These are phyloP conservation scores for Brachionus paranguensis DNA, from an alignment of 1,140 invertebrate genomes.

Conservation along the genomic window DNA sequence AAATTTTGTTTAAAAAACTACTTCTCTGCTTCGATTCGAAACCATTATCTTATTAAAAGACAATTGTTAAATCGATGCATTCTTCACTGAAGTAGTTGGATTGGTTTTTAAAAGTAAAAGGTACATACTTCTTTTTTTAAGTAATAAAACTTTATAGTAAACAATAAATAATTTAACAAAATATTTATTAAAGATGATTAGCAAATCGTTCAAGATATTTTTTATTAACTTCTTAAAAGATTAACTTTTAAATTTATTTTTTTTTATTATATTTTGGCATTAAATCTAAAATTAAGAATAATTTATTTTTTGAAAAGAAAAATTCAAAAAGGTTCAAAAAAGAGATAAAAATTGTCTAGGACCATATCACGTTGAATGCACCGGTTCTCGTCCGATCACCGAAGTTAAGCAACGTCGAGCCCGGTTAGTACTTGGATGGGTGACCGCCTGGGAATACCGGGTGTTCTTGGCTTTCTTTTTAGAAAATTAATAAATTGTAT, in stretches of 20 bases:
- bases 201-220: neutral
- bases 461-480: conserved; percentile 10
- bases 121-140: conserved; percentile 21
- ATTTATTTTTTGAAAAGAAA: too few relatives aligned
- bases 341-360: neutral
- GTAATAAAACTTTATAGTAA: neutral
- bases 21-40: neutral
- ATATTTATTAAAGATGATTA: neutral
- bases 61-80: neutral
- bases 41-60: neutral
- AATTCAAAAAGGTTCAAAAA: neutral
- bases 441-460: conserved; percentile 38
- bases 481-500: too few relatives aligned
- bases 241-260: neutral
- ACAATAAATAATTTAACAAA: neutral
- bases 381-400: conserved; percentile 33
- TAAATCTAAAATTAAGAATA: too few relatives aligned
- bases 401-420: conserved; percentile 39
- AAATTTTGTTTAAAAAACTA: neutral
- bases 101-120: neutral
- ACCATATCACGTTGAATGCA: conserved; percentile 37
- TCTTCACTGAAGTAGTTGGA: neutral
- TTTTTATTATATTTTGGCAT: too few relatives aligned
- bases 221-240: too few relatives aligned
- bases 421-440: conserved; percentile 37